phyloP scores from a whole-genome alignment of 2,888 invertebrate species.

The Eumacrocentrus americanus region DNA sequence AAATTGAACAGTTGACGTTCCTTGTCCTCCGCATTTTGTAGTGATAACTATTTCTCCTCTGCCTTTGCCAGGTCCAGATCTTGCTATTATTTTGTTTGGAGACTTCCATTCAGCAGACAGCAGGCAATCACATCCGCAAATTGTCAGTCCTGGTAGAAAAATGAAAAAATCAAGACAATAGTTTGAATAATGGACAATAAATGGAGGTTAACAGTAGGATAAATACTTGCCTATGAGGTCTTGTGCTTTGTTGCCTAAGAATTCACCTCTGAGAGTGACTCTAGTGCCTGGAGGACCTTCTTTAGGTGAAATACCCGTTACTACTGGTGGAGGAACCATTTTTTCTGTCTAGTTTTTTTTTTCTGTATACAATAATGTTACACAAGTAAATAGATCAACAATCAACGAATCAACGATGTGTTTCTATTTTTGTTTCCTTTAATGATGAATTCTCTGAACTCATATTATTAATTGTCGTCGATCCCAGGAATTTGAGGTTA shows the following conservation, averaged over 20 bases:
- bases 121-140: constrained; percentile 95
- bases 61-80: constrained; percentile 91
- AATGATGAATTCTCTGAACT: too few relatives aligned
- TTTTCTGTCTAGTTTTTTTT: neutral
- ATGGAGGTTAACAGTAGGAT: neutral
- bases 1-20: constrained; percentile 88
- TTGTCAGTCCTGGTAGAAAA: constrained; percentile 76
- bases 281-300: constrained; percentile 97
- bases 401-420: too few relatives aligned
- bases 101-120: constrained; percentile 98
- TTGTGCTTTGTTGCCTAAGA: constrained; percentile 82
- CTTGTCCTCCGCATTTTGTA: constrained; percentile 84
- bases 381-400: too few relatives aligned
- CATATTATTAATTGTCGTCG: too few relatives aligned
- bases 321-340: constrained; percentile 81
- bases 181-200: neutral
- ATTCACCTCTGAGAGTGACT: constrained; percentile 94
- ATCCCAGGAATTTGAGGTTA: too few relatives aligned
- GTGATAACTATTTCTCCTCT: constrained; percentile 91
- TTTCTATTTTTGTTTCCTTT: too few relatives aligned
- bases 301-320: constrained; percentile 97
- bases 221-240: constrained; percentile 79
- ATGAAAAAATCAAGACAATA: neutral
- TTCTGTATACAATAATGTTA: too few relatives aligned
- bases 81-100: constrained; percentile 93